Evolutionary conservation across 2,888 invertebrate genomes (phyloP), one percentile per base, ranked within the genome.

Genomic region (Sycophila texana): DNA sequence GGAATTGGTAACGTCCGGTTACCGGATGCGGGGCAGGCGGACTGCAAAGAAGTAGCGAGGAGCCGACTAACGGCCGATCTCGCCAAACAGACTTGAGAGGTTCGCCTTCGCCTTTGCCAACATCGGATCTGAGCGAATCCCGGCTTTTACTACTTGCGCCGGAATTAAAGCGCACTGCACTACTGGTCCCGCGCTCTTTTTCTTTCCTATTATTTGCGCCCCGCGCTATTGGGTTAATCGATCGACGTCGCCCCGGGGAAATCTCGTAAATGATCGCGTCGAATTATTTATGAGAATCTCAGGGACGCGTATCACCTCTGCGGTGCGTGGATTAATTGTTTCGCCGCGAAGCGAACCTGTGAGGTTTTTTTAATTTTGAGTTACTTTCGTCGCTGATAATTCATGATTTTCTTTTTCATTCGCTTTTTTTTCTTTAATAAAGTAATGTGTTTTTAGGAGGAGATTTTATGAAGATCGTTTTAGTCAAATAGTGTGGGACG

Each of bases 391-490:
- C 60, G 63, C 16, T 20, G 18, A 39, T 63, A 14, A 26, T n/a
- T 72, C 70, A 63, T 70, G 57, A 51, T 57, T 13, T 67, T 77
- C 63, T 51, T 55, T 63, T 57, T 83, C 82, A 83, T 84, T 83
- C 83, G 83, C 83, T 85, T 39, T 39, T 1, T 39, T 10, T 39
- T 39, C 0, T 39, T 39, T 4, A 39, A 39, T 39, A 39, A 39
- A 10, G 1, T 39, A 39, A 4, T 4, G 39, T 39, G 39, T 39
- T 39, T 39, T 39, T 39, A 39, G 5, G 10, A 39, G 39, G 26
- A 26, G 3, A 26, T 26, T 26, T 26, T 26, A 26, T 3, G 26
- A 26, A 26, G 26, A 26, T 26, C 26, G 26, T 26, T 26, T 26
- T 26, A 26, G 2, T 26, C 26, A 26, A 26, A 26, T 3, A 26